These are phyloP conservation scores for Acropora yongei DNA, from an alignment of 64 coral and sea anemone species.

Conservation along the genomic window DNA sequence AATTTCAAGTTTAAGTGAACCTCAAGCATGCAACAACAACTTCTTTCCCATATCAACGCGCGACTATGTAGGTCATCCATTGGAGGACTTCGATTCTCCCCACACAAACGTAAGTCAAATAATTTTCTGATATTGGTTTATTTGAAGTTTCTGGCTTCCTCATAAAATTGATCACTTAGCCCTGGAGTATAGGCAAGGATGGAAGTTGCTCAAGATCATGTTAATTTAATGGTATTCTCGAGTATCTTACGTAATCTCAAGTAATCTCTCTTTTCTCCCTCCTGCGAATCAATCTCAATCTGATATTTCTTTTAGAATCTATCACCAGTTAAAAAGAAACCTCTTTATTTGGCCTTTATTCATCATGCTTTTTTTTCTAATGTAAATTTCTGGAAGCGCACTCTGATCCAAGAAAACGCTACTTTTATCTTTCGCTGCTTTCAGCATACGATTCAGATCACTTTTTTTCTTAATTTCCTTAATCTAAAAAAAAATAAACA, in stretches of 20 bases:
- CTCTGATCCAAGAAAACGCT: background rate
- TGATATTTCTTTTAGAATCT: background rate
- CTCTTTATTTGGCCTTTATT: no score
- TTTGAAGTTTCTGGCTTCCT: background rate
- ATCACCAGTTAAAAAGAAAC: background rate
- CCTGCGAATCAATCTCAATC: background rate
- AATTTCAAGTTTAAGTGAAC: slow-evolving; percentile 1
- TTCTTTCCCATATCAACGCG: slow-evolving; percentile 8
- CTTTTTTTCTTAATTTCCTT: no score
- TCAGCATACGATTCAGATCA: no score
- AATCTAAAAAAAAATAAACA: background rate
- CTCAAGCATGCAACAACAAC: slow-evolving; percentile 13
- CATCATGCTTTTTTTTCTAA: background rate
- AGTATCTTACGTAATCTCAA: background rate
- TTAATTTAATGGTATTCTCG: background rate
- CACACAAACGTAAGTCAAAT: slow-evolving; percentile 71
- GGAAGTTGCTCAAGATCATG: background rate
- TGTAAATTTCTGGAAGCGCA: no score
- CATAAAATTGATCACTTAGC: background rate
- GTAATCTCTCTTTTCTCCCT: background rate
- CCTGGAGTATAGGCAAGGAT: background rate
- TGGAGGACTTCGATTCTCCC: slow-evolving; percentile 64
- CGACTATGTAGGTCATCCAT: slow-evolving; percentile 23
- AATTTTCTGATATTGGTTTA: slow-evolving; percentile 30
- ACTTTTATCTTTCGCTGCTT: background rate